These are phyloP conservation scores for Diadophis punctatus DNA, from an alignment of 2,113 vertebrate species.

Conservation along the genomic window DNA sequence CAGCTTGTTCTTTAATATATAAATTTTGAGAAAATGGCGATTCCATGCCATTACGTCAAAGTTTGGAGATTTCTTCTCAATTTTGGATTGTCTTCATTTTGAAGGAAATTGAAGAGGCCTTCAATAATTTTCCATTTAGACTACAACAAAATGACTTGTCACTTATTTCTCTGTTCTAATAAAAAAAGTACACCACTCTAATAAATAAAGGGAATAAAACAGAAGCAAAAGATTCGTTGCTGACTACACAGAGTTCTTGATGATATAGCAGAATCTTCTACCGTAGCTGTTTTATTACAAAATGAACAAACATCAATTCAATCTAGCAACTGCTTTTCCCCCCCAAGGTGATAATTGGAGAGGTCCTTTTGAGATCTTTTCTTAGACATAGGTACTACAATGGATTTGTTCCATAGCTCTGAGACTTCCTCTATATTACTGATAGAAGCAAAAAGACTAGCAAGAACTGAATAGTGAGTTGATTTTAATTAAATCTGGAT, in stretches of 20 bases:
- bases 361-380: not conserved
- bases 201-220: not conserved
- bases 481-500: not conserved
- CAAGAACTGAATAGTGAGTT: not conserved
- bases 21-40: not conserved
- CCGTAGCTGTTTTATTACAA: not conserved
- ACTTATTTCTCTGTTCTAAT: not conserved
- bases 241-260: not conserved
- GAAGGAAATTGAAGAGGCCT: not conserved
- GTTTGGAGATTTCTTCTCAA: not conserved
- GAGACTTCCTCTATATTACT: not conserved
- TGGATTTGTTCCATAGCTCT: not conserved
- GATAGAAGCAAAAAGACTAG: not conserved
- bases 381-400: not conserved
- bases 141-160: not conserved
- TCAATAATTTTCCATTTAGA: not conserved
- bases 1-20: not conserved
- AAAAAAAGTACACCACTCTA: not conserved
- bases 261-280: not conserved
- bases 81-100: not conserved
- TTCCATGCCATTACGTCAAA: not conserved
- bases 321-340: not conserved
- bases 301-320: not conserved
- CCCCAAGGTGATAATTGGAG: not conserved
- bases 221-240: not conserved